Evolutionary conservation across 2,888 invertebrate genomes (phyloP), one percentile per base, ranked within the genome.

Genomic region (Meta bourneti): DNA sequence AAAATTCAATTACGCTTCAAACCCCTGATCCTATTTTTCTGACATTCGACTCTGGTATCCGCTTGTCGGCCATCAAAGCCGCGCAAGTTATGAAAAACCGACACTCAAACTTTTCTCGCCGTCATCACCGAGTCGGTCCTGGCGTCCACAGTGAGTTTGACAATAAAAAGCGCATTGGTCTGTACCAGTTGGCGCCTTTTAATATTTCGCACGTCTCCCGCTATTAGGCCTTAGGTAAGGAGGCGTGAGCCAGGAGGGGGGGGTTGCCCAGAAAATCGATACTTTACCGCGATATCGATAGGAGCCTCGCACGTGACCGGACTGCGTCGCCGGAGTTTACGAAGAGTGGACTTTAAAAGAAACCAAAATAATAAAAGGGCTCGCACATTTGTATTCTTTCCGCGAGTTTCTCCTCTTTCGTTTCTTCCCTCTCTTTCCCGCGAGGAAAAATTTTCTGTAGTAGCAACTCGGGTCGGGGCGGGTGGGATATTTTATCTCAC

Each of bases 331-430:
- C 9, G 88, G 71, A 86, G 78, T 61, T 74, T 72, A 74, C 88
- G 80, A 72, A 34, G 34, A 34, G 34, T 34, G 81, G 88, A 88
- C 88, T 90, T 90, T 90, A 84, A 84, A 84, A 90, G 79, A 90
- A 80, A 61, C 61, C 61, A 61, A 61, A 61, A 90, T 69, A 90
- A 84, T 48, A 80, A 75, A 81, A 49, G 34, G 34, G 54, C 79
- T 16, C 6, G 81, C 13, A 75, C 80, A 90, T 90, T 90, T 90
- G 90, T 90, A 90, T 90, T 86, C 90, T 86, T 90, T 54, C 16
- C 80, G 80, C 85, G 86, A 81, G 90, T 85, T 81, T 70, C 86
- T 85, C 84, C 77, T 20, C 20, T 70, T 82, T 74, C 19, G 7
- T 61, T 80, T 75, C 19, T 20, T 20, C 75, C 74, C 54, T 34